Percentiles rank a stretch among this genome's conserved stretches.
phyloP scores from a whole-genome alignment of 1,140 invertebrate genomes.

The Cotesia typhae region DNA sequence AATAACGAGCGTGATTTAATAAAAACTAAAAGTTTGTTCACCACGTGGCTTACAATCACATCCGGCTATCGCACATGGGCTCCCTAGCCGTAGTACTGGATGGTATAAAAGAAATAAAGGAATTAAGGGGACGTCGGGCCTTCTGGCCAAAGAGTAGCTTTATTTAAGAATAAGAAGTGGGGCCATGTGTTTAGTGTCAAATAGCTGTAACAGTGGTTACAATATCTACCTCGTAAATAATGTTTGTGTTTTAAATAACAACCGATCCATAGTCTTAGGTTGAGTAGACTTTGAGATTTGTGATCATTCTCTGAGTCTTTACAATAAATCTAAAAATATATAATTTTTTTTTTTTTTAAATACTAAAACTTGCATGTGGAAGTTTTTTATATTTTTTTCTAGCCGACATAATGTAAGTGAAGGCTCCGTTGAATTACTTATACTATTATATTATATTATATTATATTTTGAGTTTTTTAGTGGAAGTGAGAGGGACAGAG shows the following conservation, averaged over 20 bases:
- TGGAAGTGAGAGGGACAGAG: background rate
- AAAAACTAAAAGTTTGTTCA: slow-evolving; percentile 11
- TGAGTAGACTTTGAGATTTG: background rate
- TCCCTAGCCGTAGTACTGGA: no score
- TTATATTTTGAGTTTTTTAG: background rate
- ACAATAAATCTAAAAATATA: slow-evolving; percentile 12
- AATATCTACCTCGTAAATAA: no score
- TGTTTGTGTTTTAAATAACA: slow-evolving; percentile 18
- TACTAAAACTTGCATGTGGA: no score
- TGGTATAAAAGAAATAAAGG: no score
- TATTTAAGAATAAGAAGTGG: slow-evolving; percentile 36
- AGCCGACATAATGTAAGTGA: background rate
- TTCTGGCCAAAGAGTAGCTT: slow-evolving; percentile 32
- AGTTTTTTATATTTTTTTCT: background rate
- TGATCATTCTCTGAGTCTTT: background rate
- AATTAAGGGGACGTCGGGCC: slow-evolving; percentile 28
- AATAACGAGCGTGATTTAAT: background rate
- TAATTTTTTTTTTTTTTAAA: no score
- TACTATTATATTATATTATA: background rate
- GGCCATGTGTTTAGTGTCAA: slow-evolving; percentile 46
- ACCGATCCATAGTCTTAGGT: slow-evolving; percentile 1
- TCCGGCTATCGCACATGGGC: no score
- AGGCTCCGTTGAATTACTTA: slow-evolving; percentile 3
- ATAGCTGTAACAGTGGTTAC: slow-evolving; percentile 28
- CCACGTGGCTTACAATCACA: no score